Conservation (phyloP, 2,113 vertebrate species). For the Limnothrissa miodon region DNA sequence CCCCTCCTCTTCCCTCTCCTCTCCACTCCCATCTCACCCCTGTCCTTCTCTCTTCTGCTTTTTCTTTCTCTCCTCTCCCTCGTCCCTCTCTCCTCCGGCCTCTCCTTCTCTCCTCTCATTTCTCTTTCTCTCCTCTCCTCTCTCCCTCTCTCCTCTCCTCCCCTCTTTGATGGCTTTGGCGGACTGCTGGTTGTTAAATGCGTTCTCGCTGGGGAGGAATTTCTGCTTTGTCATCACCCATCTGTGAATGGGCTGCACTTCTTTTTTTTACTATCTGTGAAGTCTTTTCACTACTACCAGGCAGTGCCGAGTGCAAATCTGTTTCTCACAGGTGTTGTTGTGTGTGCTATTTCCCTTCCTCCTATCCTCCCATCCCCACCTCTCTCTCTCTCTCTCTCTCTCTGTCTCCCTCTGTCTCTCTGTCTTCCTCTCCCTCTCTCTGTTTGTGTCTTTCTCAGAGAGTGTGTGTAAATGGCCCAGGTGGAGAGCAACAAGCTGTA, state of each 20-base stretch:
- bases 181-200: background rate
- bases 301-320: constrained; percentile 44
- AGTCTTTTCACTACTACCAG: constrained; percentile 27
- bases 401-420: constrained; percentile 32
- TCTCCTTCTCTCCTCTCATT: background rate
- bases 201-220: constrained; percentile 12
- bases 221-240: constrained; percentile 36
- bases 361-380: background rate
- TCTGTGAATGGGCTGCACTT: constrained; percentile 24
- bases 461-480: constrained; percentile 64
- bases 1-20: constrained; percentile 32
- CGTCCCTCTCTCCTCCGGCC: constrained; percentile 7
- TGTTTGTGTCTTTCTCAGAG: constrained; percentile 49
- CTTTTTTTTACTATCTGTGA: constrained; percentile 31
- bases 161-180: constrained; percentile 7
- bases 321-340: constrained; percentile 57
- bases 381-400: constrained; percentile 56
- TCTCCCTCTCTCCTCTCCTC: constrained; percentile 27
- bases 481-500: constrained; percentile 61
- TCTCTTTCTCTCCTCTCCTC: constrained; percentile 1
- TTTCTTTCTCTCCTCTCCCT: constrained; percentile 28
- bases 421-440: constrained; percentile 53
- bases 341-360: background rate
- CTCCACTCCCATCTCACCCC: constrained; percentile 16
- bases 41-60: constrained; percentile 35